phyloP scores from a whole-genome alignment of 2,797 vertebrate species.

The Hypotaenidia philippensis region DNA sequence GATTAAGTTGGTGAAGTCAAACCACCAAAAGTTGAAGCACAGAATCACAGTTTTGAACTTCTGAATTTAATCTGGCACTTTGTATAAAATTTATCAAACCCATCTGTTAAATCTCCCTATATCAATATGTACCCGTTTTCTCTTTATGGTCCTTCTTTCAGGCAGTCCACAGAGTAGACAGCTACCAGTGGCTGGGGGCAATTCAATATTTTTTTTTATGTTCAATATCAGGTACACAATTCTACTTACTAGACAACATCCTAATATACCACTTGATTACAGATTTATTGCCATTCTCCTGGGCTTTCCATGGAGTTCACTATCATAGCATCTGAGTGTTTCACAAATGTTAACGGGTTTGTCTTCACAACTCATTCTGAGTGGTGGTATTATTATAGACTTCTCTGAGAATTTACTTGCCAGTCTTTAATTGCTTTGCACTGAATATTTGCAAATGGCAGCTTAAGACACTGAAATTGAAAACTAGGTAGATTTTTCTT shows the following conservation, averaged over 20 bases:
- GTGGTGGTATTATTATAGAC: background rate
- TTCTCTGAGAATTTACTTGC: constrained; percentile 6
- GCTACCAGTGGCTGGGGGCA: background rate
- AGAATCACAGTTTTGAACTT: background rate
- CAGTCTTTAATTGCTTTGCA: constrained; percentile 14
- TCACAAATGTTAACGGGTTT: background rate
- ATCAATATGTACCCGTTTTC: rapidly evolving
- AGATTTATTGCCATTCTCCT: background rate
- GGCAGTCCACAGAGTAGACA: background rate
- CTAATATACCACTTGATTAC: constrained; percentile 7
- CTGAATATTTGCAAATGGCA: constrained; percentile 9
- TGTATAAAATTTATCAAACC: background rate
- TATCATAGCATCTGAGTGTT: background rate
- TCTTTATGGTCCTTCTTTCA: background rate
- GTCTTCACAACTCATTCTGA: background rate
- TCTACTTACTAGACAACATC: background rate
- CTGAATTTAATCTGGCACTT: background rate
- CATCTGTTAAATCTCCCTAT: background rate
- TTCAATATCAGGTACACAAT: background rate
- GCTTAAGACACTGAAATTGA: background rate
- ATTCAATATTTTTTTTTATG: background rate
- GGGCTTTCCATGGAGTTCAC: constrained; percentile 22
- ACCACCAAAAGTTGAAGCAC: background rate
- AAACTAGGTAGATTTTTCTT: background rate
- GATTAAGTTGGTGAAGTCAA: background rate